Evolutionary conservation across 2,113 vertebrate species (phyloP).

Genomic region (Seriola rivoliana): DNA sequence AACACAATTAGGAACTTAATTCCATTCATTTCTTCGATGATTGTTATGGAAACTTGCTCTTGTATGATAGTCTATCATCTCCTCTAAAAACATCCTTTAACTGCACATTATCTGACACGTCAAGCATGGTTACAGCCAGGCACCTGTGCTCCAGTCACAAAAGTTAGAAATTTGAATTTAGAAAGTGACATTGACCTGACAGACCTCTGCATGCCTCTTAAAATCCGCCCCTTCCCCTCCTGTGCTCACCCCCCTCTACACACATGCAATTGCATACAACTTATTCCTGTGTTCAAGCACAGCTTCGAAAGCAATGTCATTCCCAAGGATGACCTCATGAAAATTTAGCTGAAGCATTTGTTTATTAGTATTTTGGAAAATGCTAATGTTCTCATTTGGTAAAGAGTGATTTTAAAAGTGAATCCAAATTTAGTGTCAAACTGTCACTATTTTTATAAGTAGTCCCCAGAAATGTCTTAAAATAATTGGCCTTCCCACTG

Average conservation of each 20-base stretch:
- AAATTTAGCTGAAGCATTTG: conserved; percentile 3
- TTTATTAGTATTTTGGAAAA: background rate
- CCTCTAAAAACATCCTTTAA: background rate
- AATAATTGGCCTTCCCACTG: conserved; percentile 43
- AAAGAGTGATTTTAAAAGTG: background rate
- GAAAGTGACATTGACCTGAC: conserved; percentile 10
- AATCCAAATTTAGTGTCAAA: conserved; percentile 9
- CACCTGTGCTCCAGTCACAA: background rate
- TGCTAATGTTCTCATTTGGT: background rate
- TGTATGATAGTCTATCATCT: background rate
- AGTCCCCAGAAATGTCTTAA: conserved; percentile 19
- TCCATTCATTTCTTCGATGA: background rate
- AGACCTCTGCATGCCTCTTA: background rate
- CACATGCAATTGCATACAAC: background rate
- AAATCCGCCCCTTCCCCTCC: conserved; percentile 8
- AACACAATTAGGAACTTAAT: background rate
- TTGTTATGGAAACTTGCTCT: background rate
- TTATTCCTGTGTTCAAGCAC: background rate
- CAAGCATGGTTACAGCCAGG: background rate
- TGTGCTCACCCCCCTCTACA: background rate
- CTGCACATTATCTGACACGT: background rate
- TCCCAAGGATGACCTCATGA: conserved; percentile 27
- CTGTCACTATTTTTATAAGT: conserved; percentile 4
- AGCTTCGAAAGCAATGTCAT: background rate
- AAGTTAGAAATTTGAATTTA: background rate